Conservation (phyloP, 2,113 vertebrate species). For the Eurystomus gularis region DNA sequence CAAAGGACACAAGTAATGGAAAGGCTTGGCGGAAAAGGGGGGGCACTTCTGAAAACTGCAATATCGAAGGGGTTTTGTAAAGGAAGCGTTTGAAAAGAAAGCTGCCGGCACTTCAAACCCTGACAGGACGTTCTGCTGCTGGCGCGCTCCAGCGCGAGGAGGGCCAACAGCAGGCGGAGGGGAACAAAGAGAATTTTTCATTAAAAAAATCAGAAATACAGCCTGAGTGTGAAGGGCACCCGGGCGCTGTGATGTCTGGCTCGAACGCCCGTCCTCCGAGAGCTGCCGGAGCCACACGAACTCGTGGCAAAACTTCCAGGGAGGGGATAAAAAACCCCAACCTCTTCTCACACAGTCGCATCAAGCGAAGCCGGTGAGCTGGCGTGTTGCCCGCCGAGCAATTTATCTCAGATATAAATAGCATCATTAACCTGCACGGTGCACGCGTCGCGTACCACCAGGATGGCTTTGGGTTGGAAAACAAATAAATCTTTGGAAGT, state of each 20-base stretch:
- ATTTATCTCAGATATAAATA: not conserved
- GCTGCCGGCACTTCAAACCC: not conserved
- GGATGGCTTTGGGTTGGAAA: not conserved
- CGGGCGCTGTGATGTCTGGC: not conserved
- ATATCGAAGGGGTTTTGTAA: not conserved
- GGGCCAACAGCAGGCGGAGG: not conserved
- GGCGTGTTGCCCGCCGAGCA: not conserved
- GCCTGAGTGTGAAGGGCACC: not conserved
- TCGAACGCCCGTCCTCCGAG: fast-evolving
- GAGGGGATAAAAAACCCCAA: not conserved
- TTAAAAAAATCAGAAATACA: not conserved
- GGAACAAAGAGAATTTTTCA: conserved; percentile 1
- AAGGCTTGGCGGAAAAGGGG: not conserved
- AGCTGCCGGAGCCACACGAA: not conserved
- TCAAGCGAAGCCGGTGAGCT: not conserved
- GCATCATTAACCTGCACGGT: not conserved
- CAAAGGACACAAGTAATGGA: not conserved
- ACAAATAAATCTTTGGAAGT: not conserved
- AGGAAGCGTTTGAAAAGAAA: not conserved
- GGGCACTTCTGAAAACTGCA: not conserved
- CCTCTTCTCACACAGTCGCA: not conserved
- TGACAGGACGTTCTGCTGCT: not conserved
- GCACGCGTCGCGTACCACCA: not conserved
- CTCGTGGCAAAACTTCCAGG: not conserved
- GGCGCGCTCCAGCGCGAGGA: not conserved